Base-by-base conservation (phyloP, 2,797 vertebrate species). In the Spondyliosoma cantharus region DNA sequence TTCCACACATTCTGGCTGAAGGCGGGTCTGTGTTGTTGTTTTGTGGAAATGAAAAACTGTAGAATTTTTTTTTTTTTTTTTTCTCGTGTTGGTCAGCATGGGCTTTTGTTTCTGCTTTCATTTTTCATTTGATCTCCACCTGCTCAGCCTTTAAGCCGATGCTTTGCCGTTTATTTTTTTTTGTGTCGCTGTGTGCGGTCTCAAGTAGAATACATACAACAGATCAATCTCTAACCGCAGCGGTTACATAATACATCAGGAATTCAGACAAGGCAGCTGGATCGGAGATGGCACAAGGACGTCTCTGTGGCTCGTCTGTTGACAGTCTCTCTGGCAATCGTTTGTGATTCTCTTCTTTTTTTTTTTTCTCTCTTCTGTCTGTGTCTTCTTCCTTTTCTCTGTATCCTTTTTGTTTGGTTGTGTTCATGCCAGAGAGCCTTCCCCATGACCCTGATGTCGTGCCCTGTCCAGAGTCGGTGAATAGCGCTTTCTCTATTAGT, bases 1-100 rank as follows among this genome's bases (percentile, higher is more conserved):
- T 90, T 92, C 87, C 79, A 74, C 85, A 84, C 82, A 92, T 90
- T 84, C 80, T 80, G 64, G 67, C 57, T 0, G 1, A 45, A 81
- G 86, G 86, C 52, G 42, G 67, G 79, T 32, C 68, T 68, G 7
- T 74, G 53, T 66, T 54, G 8, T 56, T 46, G 61, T 80, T 83
- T n/a, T 80, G 37, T 74, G 58, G 75, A 84, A 87, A 67, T 65
- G 20, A 83, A 37, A 32, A 82, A 81, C 76, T 5, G 17, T 52
- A 45, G n/a, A 75, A 71, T 54, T 0, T 32, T 32, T 7, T 32
- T 37, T 37, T 37, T 37, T 37, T 9, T 27, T 78, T 50, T 58
- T 75, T 66, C 54, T 68, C 24, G 3, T 54, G 22, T 59, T 13
- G 60, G 64, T 71, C 11, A 46, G 5, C n/a, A 37, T 72, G 15